A percentile compares a stretch with the other conserved stretches of the same genome.
These are phyloP conservation scores for Phaenicophaeus curvirostris DNA, from an alignment of 2,797 vertebrate species.

Conservation along the genomic window DNA sequence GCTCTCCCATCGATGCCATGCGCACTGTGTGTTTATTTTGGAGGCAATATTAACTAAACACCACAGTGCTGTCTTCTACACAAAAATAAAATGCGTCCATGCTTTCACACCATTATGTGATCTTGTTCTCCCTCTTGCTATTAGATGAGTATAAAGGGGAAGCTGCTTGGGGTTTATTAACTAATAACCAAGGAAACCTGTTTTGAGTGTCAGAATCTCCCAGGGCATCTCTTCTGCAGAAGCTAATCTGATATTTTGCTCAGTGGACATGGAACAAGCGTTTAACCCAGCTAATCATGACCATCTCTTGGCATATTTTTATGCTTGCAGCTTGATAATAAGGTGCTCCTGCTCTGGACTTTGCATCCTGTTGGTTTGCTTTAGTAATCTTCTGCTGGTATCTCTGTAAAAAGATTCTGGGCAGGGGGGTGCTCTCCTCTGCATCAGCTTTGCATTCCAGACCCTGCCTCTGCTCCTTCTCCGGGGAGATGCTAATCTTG, in stretches of 20 bases:
- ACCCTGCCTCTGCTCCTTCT: neutral
- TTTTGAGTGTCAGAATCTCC: slow-evolving; percentile 42
- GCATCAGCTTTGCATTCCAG: neutral
- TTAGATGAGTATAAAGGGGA: neutral
- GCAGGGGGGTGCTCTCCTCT: neutral
- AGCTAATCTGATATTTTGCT: slow-evolving; percentile 16
- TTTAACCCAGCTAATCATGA: slow-evolving; percentile 32
- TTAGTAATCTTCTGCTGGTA: neutral
- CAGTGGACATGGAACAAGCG: neutral
- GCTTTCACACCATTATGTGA: neutral
- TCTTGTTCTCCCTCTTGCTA: neutral
- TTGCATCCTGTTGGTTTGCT: neutral
- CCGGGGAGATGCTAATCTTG: neutral
- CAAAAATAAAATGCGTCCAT: neutral
- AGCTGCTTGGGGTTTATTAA: slow-evolving; percentile 36
- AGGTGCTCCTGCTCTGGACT: neutral
- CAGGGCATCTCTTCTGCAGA: neutral
- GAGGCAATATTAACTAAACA: neutral
- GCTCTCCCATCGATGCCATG: neutral
- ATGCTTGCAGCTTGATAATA: neutral
- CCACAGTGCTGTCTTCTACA: neutral
- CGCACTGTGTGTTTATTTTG: neutral
- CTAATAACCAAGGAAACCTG: slow-evolving; percentile 3
- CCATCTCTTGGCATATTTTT: slow-evolving; percentile 16
- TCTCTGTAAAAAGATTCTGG: neutral